phyloP scores from a whole-genome alignment of 2,888 invertebrate species.

The Graphium colonna region DNA sequence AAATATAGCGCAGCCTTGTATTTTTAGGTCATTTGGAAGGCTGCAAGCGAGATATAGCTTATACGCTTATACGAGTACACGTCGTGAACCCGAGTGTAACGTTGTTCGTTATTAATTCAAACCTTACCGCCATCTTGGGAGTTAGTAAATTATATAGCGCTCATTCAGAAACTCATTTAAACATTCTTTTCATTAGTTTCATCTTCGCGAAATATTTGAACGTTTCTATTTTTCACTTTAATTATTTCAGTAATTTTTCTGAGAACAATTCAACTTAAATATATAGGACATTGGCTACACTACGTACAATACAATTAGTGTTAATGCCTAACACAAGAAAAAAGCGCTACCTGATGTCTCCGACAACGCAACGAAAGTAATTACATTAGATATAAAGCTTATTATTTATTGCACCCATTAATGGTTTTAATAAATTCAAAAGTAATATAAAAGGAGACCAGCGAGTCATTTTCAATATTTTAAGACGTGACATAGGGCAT shows the following conservation, averaged over 20 bases:
- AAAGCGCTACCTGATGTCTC: too few species aligned
- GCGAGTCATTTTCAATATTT: too few species aligned
- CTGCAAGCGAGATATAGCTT: conserved; percentile 17
- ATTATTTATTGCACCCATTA: too few species aligned
- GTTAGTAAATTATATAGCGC: neutral
- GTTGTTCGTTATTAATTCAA: conserved; percentile 18
- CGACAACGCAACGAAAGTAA: too few species aligned
- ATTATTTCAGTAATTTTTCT: neutral
- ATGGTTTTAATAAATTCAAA: too few species aligned
- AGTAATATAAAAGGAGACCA: conserved; percentile 2
- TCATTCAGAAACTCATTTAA: neutral
- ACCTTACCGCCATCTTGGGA: conserved; percentile 2
- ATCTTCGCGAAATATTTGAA: neutral
- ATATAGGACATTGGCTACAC: too few species aligned
- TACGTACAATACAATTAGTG: too few species aligned
- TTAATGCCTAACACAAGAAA: too few species aligned
- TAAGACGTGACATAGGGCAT: too few species aligned
- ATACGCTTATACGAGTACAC: too few species aligned
- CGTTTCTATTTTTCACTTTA: neutral
- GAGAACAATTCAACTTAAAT: too few species aligned
- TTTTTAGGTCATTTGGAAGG: conserved; percentile 23
- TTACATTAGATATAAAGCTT: too few species aligned
- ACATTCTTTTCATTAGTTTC: neutral
- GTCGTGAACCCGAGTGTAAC: conserved; percentile 5
- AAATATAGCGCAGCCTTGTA: conserved; percentile 10